A percentile compares a stretch with the other conserved stretches of the same genome.
phyloP scores from a whole-genome alignment of 30 jellyfish, hydroid and myxozoan genomes.

The Pseudorhiza aurosa region DNA sequence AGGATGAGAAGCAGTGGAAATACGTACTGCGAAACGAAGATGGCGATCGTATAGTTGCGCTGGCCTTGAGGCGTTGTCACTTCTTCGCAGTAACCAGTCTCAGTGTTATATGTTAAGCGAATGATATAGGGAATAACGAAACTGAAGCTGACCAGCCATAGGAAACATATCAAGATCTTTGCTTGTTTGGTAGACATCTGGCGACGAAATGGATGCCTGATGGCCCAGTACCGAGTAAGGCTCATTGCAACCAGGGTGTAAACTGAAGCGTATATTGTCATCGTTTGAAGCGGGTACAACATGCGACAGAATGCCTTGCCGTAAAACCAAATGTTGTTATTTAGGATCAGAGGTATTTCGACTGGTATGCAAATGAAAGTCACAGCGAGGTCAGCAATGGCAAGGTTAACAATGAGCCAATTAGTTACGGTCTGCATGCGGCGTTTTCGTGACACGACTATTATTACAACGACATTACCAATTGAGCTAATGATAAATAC shows the following conservation, averaged over 20 bases:
- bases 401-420: constrained; percentile 90
- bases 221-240: constrained; percentile 97
- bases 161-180: constrained; percentile 68
- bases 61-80: constrained; percentile 57
- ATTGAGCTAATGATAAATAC: constrained; percentile 70
- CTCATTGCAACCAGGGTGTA: constrained; percentile 92
- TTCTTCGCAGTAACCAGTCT: constrained; percentile 57
- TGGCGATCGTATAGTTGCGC: constrained; percentile 83
- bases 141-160: constrained; percentile 86
- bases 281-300: constrained; percentile 92
- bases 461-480: constrained; percentile 85
- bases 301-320: constrained; percentile 84
- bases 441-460: constrained; percentile 80
- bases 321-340: constrained; percentile 71
- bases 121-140: constrained; percentile 89
- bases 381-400: constrained; percentile 91
- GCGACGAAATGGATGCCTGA: constrained; percentile 82
- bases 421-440: constrained; percentile 98
- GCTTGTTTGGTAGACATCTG: constrained; percentile 89
- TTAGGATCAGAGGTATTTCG: constrained; percentile 84
- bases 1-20: constrained; percentile 82
- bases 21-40: constrained; percentile 85
- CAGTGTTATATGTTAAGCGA: constrained; percentile 48
- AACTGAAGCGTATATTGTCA: constrained; percentile 91
- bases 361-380: constrained; percentile 88